Conservation (phyloP, 2,113 vertebrate species). For the Phyllostomus hastatus region DNA sequence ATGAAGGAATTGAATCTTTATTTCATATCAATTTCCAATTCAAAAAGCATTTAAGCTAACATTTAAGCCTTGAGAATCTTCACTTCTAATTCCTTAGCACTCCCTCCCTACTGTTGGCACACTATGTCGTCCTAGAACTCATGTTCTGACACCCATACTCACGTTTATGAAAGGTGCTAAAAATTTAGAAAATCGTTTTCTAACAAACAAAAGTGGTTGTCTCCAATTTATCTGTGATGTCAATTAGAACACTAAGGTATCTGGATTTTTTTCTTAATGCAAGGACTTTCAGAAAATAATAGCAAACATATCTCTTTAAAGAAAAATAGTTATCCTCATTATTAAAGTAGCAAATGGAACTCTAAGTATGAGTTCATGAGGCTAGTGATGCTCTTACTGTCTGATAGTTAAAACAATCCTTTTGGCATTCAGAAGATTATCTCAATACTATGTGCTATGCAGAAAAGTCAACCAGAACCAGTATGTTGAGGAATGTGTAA, state of each 20-base stretch:
- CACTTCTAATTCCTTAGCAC: not conserved
- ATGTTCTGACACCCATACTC: not conserved
- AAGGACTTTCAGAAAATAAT: not conserved
- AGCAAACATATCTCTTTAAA: not conserved
- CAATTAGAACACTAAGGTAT: not conserved
- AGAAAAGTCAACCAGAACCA: not conserved
- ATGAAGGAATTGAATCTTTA: not conserved
- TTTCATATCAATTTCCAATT: not conserved
- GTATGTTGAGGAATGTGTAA: not conserved
- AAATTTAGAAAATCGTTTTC: not conserved
- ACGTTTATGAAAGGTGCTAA: not conserved
- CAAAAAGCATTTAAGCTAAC: not conserved
- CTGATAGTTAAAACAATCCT: not conserved
- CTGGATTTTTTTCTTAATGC: not conserved
- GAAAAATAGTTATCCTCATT: not conserved
- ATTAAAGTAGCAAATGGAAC: not conserved
- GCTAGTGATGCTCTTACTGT: not conserved
- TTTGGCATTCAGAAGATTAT: accelerated
- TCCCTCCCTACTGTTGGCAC: not conserved
- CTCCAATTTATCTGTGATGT: not conserved
- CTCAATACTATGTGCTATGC: not conserved
- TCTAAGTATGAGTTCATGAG: not conserved
- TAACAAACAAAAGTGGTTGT: not conserved
- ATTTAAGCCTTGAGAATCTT: not conserved
- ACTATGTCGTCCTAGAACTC: not conserved